phyloP scores from a whole-genome alignment of 2,113 vertebrate species.

The Varanus komodoensis region DNA sequence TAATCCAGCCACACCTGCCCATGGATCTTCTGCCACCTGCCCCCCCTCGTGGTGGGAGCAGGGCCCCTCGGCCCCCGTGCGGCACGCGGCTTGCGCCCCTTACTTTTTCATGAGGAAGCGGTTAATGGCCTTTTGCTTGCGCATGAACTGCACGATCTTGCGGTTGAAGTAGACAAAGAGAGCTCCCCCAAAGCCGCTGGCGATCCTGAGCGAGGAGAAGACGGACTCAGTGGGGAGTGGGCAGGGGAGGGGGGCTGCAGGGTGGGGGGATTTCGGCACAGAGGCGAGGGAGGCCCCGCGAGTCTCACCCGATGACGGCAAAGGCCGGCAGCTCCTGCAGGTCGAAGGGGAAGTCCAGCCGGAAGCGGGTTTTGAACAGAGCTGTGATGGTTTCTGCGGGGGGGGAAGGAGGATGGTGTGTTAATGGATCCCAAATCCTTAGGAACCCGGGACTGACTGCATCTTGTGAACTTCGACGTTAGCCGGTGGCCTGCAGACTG shows the following conservation, averaged over 20 bases:
- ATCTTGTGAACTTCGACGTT: too few relatives aligned
- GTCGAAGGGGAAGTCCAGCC: conserved; percentile 97
- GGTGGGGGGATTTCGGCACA: too few relatives aligned
- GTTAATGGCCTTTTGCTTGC: conserved; percentile 97
- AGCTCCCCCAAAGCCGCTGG: conserved; percentile 93
- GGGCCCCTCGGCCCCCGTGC: too few relatives aligned
- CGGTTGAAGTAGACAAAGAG: conserved; percentile 96
- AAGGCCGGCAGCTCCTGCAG: conserved; percentile 97
- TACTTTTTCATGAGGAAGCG: conserved; percentile 99
- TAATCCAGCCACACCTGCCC: neutral
- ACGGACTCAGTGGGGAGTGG: neutral
- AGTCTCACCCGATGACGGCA: conserved; percentile 92
- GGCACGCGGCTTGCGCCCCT: conserved; percentile 57
- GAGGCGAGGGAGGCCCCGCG: rapidly evolving
- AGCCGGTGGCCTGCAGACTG: neutral
- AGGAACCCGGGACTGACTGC: neutral
- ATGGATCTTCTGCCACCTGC: neutral
- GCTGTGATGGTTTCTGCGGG: conserved; percentile 95
- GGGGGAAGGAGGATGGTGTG: neutral
- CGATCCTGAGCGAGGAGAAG: conserved; percentile 81
- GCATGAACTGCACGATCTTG: conserved; percentile 96
- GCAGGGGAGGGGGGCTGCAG: rapidly evolving
- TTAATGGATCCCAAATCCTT: neutral
- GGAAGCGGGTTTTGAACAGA: conserved; percentile 96
- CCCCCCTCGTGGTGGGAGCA: too few relatives aligned